Evolutionary conservation across 1,140 invertebrate species (phyloP), one percentile per base, ranked within the genome.

Genomic region (Neotoxoptera formosana): DNA sequence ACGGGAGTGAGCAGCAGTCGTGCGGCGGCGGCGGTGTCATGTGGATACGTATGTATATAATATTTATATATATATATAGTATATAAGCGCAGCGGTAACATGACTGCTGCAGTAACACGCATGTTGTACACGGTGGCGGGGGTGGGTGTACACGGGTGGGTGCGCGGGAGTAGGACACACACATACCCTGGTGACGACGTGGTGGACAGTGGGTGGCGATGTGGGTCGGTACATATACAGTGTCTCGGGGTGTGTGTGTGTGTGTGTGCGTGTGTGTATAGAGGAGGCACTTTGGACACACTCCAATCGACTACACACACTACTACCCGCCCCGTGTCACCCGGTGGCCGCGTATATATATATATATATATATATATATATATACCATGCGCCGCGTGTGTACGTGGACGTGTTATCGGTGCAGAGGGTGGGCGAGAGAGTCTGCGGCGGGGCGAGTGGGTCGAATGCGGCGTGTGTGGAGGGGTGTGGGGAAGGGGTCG

Each of bases 261-360:
- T 7, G 9, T 34, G 9, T 81, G 8, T 34, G 14, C 17, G 14
- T 76, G 67, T 76, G 67, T 76, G 11, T 17, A 17, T 86, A 86
- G 41, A 87, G 87, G n/a, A 89, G 48, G 48, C 8, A 51, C 87
- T 51, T 89, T 89, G 87, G 87, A 89, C 87, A 89, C 45, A 51
- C 87, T 89, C 87, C 87, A 89, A 89, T 89, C 47, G 48, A 86
- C 83, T 45, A 86, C 36, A 86, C 9, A 86, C 83, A 45, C 41
- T 11, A 83, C n/a, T 41, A 83, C 76, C 30, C 76, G 20, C n/a
- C 76, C 30, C 76, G 20, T 76, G 60, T 76, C 60, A 76, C 60
- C n/a, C 60, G n/a, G 60, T 76, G 60, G 30, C 23, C n/a, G 14
- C n/a, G 60, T 76, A 76, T n/a, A n/a, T n/a, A n/a, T n/a, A n/a